These are phyloP conservation scores for Omphaloscelis lunosa DNA, from an alignment of 2,888 invertebrate species.

Conservation along the genomic window DNA sequence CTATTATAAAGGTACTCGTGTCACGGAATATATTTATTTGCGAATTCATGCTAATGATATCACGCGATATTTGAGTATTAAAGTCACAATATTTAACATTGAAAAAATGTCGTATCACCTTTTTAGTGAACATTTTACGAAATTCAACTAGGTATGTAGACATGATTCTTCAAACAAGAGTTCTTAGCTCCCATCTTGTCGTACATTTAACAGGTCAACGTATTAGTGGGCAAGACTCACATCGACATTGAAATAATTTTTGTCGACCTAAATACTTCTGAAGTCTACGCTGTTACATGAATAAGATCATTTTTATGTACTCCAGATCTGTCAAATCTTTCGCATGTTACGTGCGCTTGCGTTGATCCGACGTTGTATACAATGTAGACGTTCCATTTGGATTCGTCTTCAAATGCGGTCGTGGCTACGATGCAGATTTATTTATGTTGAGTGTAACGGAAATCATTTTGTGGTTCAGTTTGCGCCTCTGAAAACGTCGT, in stretches of 20 bases:
- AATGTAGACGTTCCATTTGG: conserved; percentile 12
- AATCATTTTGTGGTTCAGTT: conserved; percentile 2
- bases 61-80: conserved; percentile 52
- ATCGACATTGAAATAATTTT: conserved; percentile 30
- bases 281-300: conserved; percentile 32
- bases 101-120: conserved; percentile 1
- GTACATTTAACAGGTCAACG: conserved; percentile 13
- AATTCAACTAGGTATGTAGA: background rate
- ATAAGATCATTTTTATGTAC: conserved; percentile 53
- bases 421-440: conserved; percentile 22
- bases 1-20: conserved; percentile 60
- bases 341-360: conserved; percentile 18
- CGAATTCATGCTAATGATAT: conserved; percentile 62
- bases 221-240: conserved; percentile 1
- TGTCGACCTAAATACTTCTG: conserved; percentile 50
- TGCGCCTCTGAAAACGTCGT: background rate
- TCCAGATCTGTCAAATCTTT: conserved; percentile 60
- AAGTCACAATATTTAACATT: conserved; percentile 10
- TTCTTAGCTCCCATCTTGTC: background rate
- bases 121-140: background rate
- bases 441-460: conserved; percentile 30
- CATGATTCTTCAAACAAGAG: background rate
- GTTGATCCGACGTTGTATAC: conserved; percentile 19
- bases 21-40: conserved; percentile 63
- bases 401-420: conserved; percentile 31